Percentiles rank a stretch among this genome's conserved stretches.
phyloP scores from a whole-genome alignment of 2,797 vertebrate species.

The Neosilurus hyrtlii region DNA sequence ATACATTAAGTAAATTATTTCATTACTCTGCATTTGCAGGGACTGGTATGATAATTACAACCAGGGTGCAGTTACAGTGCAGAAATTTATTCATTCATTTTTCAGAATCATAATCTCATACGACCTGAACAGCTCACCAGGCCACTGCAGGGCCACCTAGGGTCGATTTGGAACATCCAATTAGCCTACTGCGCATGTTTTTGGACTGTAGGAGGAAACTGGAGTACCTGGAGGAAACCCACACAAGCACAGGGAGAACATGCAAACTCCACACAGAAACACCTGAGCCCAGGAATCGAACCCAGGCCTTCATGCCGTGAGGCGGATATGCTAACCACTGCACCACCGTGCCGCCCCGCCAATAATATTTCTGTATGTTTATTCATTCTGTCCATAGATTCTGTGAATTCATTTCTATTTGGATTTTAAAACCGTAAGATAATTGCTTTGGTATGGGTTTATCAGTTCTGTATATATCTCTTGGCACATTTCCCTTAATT shows the following conservation, averaged over 20 bases:
- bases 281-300: no score
- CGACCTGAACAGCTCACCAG: no score
- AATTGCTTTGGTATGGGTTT: neutral
- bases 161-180: no score
- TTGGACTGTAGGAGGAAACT: no score
- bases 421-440: neutral
- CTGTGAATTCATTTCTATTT: neutral
- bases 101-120: neutral
- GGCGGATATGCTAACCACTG: no score
- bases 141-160: no score
- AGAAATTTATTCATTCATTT: neutral
- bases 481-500: neutral
- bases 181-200: no score
- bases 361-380: neutral
- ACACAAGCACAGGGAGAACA: no score
- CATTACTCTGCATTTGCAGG: neutral
- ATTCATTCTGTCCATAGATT: neutral
- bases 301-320: no score
- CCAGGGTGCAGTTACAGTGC: neutral
- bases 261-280: no score
- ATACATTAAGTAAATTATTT: neutral
- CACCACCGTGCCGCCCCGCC: no score
- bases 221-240: no score
- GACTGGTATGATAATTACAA: neutral
- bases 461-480: neutral